Evolutionary conservation across 2,888 invertebrate species (phyloP), one percentile per base, ranked within the genome.

Genomic region (Nematopogon swammerdamellus): DNA sequence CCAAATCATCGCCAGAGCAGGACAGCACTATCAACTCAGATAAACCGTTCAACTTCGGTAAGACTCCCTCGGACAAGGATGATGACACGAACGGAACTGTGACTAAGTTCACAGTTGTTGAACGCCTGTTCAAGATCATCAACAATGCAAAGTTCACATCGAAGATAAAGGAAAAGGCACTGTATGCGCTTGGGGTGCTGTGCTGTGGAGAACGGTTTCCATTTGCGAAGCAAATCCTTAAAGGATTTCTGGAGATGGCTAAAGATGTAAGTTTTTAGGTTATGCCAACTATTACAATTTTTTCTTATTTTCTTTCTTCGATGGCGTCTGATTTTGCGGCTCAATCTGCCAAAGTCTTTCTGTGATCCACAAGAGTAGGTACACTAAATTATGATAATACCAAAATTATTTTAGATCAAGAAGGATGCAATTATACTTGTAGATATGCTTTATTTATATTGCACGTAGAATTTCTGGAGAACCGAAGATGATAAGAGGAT

Each of bases 171-270:
- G 94, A 94, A 64, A 86, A 85, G 59, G 88, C 92, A 25, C 85
- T 91, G 4, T 83, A 83, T 57, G 86, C 92, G 49, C 69, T 92
- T 36, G 95, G 95, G 0, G 79, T 88, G 57, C 66, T 95, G 56
- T 93, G 93, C 60, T 85, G 94, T 48, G 95, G 95, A 0, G 94
- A 95, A 65, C 75, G 83, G 49, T 85, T 91, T 58, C 85, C 88
- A 19, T 87, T 89, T 57, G 84, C 88, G 0, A 83, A 85, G 60
- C 82, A 85, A 51, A 86, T 92, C 54, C 82, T 92, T 16, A 83
- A 88, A 55, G 88, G 88, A 51, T 86, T 95, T 57, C 70, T 95
- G 52, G 83, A 87, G 52, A 85, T 89, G 62, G 87, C 90, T 46
- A 91, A 89, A 72, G 87, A 90, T 67, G 91, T 88, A 63, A 74